These are phyloP conservation scores for Halcyon senegalensis DNA, from an alignment of 2,113 vertebrate species.

Conservation along the genomic window DNA sequence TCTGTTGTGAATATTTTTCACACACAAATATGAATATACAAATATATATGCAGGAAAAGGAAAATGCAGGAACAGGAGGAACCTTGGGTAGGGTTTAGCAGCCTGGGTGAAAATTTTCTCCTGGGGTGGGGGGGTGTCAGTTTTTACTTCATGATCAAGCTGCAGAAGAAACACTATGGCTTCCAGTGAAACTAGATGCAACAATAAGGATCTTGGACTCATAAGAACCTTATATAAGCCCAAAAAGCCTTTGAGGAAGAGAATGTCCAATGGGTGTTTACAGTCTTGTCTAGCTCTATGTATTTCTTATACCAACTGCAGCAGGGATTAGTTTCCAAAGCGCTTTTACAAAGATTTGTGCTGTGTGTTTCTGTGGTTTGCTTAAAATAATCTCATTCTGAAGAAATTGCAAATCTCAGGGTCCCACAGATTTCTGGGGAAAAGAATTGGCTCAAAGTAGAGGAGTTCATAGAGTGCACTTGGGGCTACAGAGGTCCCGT, in stretches of 20 bases:
- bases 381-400: neutral
- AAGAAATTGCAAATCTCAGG: neutral
- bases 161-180: neutral
- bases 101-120: neutral
- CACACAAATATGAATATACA: neutral
- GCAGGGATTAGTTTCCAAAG: neutral
- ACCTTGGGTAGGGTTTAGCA: neutral
- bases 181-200: neutral
- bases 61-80: neutral
- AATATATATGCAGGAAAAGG: neutral
- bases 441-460: neutral
- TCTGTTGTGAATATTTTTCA: neutral
- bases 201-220: neutral
- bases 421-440: neutral
- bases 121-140: fast-evolving
- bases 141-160: neutral
- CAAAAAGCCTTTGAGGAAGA: neutral
- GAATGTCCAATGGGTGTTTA: neutral
- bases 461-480: neutral
- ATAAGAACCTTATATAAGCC: neutral
- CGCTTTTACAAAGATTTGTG: neutral
- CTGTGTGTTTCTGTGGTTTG: neutral
- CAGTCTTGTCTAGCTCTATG: neutral
- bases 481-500: neutral
- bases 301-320: neutral